These are phyloP conservation scores for Ramphastos sulfuratus DNA, from an alignment of 2,113 vertebrate genomes.

Conservation along the genomic window DNA sequence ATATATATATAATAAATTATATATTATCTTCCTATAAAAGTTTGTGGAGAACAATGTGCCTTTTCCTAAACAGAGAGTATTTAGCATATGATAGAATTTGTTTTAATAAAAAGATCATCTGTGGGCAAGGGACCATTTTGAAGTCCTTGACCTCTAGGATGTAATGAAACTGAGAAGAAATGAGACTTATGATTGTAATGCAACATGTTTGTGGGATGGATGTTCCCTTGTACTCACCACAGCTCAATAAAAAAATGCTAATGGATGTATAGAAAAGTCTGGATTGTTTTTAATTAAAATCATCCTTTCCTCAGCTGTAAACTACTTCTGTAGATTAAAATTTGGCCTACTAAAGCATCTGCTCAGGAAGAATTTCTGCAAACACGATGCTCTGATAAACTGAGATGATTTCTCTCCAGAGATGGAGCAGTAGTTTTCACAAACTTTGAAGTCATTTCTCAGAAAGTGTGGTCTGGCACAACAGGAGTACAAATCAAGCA, in stretches of 20 bases:
- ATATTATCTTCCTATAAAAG: not conserved
- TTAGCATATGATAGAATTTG: not conserved
- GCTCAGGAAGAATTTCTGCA: not conserved
- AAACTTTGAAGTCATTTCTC: not conserved
- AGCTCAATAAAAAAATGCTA: not conserved
- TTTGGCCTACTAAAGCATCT: not conserved
- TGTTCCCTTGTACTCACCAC: not conserved
- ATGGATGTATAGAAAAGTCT: not conserved
- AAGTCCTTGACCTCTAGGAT: not conserved
- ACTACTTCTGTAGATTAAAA: not conserved
- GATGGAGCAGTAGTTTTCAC: not conserved
- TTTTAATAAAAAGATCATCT: not conserved
- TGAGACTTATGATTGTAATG: not conserved
- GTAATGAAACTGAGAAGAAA: not conserved
- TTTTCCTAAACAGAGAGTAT: not conserved
- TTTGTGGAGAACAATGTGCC: not conserved
- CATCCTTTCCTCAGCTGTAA: not conserved
- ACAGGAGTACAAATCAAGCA: constrained; percentile 3
- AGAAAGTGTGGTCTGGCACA: not conserved
- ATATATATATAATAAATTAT: too few species aligned
- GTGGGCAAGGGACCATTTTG: not conserved
- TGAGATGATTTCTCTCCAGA: not conserved
- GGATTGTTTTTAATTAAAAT: not conserved
- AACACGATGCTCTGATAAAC: constrained; percentile 9
- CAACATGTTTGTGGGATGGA: not conserved